Base-by-base conservation (phyloP, 2,797 vertebrate species). In the Eidolon dupreanum region DNA sequence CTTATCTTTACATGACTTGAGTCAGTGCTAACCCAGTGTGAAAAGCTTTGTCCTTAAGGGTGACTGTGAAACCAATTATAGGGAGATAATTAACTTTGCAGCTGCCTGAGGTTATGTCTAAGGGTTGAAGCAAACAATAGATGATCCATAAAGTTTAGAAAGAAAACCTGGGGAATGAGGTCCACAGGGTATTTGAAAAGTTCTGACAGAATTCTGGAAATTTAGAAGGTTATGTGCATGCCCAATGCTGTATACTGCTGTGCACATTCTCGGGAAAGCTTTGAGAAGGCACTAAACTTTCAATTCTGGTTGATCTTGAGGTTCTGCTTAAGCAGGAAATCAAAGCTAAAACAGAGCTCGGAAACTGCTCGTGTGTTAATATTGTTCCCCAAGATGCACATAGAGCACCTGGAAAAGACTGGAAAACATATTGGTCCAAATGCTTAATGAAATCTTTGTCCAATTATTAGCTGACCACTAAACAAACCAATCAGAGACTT, bases 11-110 rank as follows among this genome's bases (percentile, higher is more conserved):
- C 70, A 68, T 95, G 88, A 95, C 68, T 17, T 74, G 51, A 82
- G 8, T 71, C 41, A 82, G 57, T 31, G 61, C 41, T 75, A 88
- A 88, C 59, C 83, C 68, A 61, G 36, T 59, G 66, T 88, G 68
- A 74, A 75, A 95, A 92, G 59, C 57, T 31, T 88, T 92, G 88
- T 88, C 70, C 88, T 92, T 59, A 33, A 17, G 68, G 68, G 41
- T 92, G 41, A 82, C 82, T 79, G 38, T 92, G 94, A 88, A 95
- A 92, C 68, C 28, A 92, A 75, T 95, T 82, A 92, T 9, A 82
- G 66, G 49, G 51, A 79, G 51, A 68, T 88, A 79, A 92, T 95
- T 82, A 95, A 95, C 94, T 92, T 83, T 83, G 89, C 68, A 82
- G 89, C 83, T 88, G 75, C 83, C 77, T 81, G 74, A 70, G 57